A percentile compares a stretch with the other conserved stretches of the same genome.
These are phyloP conservation scores for Nothocercus julius DNA, from an alignment of 2,113 vertebrate species.

Conservation along the genomic window DNA sequence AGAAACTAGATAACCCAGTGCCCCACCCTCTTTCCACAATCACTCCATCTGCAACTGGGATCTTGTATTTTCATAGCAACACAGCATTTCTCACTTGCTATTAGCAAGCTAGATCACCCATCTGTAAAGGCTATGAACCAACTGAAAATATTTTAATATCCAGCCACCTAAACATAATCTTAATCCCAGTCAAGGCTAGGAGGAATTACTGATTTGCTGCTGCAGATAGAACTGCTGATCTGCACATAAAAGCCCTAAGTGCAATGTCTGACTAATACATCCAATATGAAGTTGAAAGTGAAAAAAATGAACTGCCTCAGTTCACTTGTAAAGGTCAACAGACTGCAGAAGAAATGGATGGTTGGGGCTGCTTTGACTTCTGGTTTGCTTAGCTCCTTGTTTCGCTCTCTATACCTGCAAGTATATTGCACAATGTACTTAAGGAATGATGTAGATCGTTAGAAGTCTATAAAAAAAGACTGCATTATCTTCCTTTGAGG, in stretches of 20 bases:
- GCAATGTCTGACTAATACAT: background rate
- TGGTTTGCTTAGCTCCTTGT: conserved; percentile 29
- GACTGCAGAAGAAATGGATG: background rate
- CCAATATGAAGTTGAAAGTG: background rate
- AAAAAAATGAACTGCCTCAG: background rate
- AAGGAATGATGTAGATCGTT: background rate
- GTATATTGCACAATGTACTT: conserved; percentile 23
- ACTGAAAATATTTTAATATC: background rate
- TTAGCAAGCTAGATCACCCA: background rate
- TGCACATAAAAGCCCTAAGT: background rate
- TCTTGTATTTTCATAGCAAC: background rate
- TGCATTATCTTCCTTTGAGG: background rate
- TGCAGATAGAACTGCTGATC: background rate
- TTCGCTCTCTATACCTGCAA: background rate
- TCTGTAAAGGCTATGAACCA: background rate
- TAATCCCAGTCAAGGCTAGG: background rate
- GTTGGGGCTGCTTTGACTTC: conserved; percentile 21
- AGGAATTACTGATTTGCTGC: background rate
- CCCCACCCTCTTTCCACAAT: conserved; percentile 49
- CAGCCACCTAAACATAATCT: background rate
- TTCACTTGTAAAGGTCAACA: conserved; percentile 8
- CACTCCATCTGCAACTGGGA: background rate
- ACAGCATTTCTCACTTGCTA: background rate
- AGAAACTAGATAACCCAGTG: conserved; percentile 37
- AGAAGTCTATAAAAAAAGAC: background rate